Evolutionary conservation across 2,797 vertebrate genomes (phyloP), one percentile per base, ranked within the genome.

Genomic region (Parauchenoglanis ngamensis): DNA sequence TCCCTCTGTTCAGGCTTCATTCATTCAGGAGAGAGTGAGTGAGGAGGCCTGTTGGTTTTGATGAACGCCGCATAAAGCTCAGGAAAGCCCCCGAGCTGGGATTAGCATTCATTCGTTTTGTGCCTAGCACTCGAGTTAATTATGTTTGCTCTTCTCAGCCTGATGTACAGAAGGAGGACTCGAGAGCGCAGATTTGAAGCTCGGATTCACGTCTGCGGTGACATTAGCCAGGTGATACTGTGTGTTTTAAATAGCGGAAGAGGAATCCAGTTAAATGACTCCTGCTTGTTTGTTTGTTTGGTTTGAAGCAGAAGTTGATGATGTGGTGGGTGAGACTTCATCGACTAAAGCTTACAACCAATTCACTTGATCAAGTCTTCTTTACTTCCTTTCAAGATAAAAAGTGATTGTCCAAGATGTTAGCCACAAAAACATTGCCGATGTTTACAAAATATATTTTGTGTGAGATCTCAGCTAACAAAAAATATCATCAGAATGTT

Each of bases 91-190:
- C 88, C 87, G 83, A 88, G 89, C 86, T 68, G 49, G 87, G 90
- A 89, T 90, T 87, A 85, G 82, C 86, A 73, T 85, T 91, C 68
- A 81, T 77, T 85, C 70, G 31, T 85, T 82, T 88, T 87, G 87
- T 89, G 75, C 75, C 84, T 68, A 67, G 63, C 85, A 87, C 84
- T 87, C 77, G 65, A 84, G 75, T 86, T 89, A 91, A 91, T 87
- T 87, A 86, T 87, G 90, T 91, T 91, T 87, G 80, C 89, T 90
- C 89, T 89, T 86, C 87, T 88, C 87, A 87, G 61, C 67, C 85
- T 84, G 77, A 83, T 52, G 83, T 35, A 31, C 83, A 89, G 83
- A 90, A 85, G 85, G 35, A 86, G 85, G 76, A 82, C 52, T 68
- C 86, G 59, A 82, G 88, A 57, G 81, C n/a, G 28, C 59, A 73